These are phyloP conservation scores for Sebastiscus tertius DNA, from an alignment of 2,797 vertebrate genomes.

Conservation along the genomic window DNA sequence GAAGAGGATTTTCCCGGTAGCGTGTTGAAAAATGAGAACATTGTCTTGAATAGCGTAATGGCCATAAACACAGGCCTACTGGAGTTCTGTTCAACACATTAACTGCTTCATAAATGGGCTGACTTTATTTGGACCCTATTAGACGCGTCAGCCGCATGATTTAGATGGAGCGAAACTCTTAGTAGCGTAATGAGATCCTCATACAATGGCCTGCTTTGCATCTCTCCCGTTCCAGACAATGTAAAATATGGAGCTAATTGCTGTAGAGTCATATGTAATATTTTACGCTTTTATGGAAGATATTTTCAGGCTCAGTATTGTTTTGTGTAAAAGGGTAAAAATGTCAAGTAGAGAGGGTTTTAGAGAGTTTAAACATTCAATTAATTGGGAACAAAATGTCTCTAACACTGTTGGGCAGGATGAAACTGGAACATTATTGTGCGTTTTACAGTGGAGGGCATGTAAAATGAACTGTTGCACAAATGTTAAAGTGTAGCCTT, in stretches of 20 bases:
- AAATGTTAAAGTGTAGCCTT: neutral
- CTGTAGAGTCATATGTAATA: constrained; percentile 49
- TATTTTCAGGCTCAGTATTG: constrained; percentile 40
- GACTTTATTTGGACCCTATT: constrained; percentile 75
- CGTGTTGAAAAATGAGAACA: constrained; percentile 63
- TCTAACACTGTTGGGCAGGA: neutral
- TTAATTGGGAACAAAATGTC: constrained; percentile 30
- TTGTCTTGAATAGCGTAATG: constrained; percentile 44
- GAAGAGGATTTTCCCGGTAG: constrained; percentile 47
- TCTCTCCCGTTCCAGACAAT: constrained; percentile 36
- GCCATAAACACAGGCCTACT: constrained; percentile 51
- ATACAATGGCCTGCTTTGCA: constrained; percentile 65
- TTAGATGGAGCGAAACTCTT: constrained; percentile 64
- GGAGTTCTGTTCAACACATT: constrained; percentile 67
- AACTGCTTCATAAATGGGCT: constrained; percentile 71
- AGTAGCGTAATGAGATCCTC: constrained; percentile 62
- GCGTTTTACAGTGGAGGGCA: constrained; percentile 25
- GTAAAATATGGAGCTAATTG: constrained; percentile 69
- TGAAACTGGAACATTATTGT: constrained; percentile 13
- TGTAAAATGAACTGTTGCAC: constrained; percentile 24
- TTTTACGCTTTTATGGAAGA: constrained; percentile 48
- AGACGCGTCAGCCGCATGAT: constrained; percentile 56
- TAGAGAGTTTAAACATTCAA: constrained; percentile 33
- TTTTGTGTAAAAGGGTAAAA: constrained; percentile 39
- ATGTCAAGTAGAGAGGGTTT: constrained; percentile 40